phyloP scores from a whole-genome alignment of 2,888 invertebrate genomes.

The Bursaphelenchus okinawaensis region DNA sequence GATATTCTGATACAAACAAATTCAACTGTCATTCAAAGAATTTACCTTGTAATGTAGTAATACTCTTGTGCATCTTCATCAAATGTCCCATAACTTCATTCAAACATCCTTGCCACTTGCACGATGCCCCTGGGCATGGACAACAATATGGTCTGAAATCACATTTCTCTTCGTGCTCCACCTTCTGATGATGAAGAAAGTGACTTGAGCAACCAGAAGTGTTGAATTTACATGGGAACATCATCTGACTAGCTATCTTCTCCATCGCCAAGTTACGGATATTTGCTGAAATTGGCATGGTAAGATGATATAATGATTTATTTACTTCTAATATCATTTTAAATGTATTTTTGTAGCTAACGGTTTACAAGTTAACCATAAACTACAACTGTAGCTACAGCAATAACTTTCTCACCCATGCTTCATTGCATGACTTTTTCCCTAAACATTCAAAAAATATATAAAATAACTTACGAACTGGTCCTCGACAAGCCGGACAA shows the following conservation, averaged over 20 bases:
- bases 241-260: slow-evolving; percentile 93
- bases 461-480: slow-evolving; percentile 65
- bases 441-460: too few species aligned
- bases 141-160: slow-evolving; percentile 94
- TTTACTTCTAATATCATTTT: too few species aligned
- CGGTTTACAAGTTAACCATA: slow-evolving; percentile 8
- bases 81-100: slow-evolving; percentile 98
- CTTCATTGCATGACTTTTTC: too few species aligned
- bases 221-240: slow-evolving; percentile 97
- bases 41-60: slow-evolving; percentile 86
- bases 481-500: slow-evolving; percentile 96
- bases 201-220: slow-evolving; percentile 77
- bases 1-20: slow-evolving; percentile 69
- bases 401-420: too few species aligned
- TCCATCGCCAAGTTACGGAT: slow-evolving; percentile 99
- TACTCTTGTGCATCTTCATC: slow-evolving; percentile 82
- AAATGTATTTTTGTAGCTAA: background rate
- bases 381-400: too few species aligned
- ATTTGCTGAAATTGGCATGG: slow-evolving; percentile 72
- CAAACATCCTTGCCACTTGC: slow-evolving; percentile 96
- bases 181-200: slow-evolving; percentile 74
- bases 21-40: background rate
- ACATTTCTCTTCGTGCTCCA: slow-evolving; percentile 95
- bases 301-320: too few species aligned
- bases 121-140: slow-evolving; percentile 98